Percentiles rank a stretch among this genome's conserved stretches.
Conservation (phyloP, 2,797 vertebrate species). For the Typhlichthys subterraneus region DNA sequence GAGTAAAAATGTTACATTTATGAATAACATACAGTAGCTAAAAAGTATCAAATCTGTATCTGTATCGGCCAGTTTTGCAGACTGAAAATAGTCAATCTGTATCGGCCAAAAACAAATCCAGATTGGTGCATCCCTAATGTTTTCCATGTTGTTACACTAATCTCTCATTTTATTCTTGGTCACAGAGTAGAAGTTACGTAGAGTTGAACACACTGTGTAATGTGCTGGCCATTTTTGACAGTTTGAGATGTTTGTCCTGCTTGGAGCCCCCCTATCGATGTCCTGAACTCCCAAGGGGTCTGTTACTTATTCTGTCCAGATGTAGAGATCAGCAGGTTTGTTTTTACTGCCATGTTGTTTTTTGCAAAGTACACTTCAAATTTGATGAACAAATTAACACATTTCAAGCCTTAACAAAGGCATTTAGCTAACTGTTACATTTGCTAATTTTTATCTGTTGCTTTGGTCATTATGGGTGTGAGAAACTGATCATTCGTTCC, state of each 20-base stretch:
- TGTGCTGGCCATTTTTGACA: too few species aligned
- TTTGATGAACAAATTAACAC: neutral
- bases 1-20: too few species aligned
- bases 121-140: too few species aligned
- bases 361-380: neutral
- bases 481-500: neutral
- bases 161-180: neutral
- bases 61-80: too few species aligned
- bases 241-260: conserved; percentile 19
- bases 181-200: too few species aligned
- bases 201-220: too few species aligned
- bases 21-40: neutral
- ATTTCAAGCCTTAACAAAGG: neutral
- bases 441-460: neutral
- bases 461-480: neutral
- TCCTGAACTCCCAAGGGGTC: conserved; percentile 34
- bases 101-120: too few species aligned
- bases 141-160: neutral
- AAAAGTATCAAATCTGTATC: too few species aligned
- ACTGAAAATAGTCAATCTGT: too few species aligned
- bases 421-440: neutral
- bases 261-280: conserved; percentile 45
- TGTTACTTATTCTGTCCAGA: conserved; percentile 38
- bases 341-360: neutral
- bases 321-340: conserved; percentile 40